Percentiles rank a stretch among this genome's conserved stretches.
Conservation (phyloP, 2,113 vertebrate species). For the Mesembrinibis cayennensis region DNA sequence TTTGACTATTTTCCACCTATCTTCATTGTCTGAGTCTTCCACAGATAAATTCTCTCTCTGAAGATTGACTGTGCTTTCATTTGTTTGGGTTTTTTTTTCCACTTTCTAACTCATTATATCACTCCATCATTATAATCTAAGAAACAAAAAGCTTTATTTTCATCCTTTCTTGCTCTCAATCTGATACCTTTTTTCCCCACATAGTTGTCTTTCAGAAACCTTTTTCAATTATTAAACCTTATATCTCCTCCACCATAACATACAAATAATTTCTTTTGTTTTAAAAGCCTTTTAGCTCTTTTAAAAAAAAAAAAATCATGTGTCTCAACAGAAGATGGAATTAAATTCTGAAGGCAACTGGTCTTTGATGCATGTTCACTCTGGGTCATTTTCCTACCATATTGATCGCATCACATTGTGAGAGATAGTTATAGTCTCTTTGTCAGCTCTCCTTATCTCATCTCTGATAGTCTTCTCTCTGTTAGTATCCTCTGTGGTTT, state of each 20-base stretch:
- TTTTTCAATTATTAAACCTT: neutral
- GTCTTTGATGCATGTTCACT: neutral
- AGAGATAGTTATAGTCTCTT: neutral
- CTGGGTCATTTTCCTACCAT: neutral
- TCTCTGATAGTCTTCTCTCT: neutral
- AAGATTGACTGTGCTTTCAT: neutral
- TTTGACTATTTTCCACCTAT: neutral
- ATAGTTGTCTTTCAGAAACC: neutral
- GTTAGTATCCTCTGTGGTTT: neutral
- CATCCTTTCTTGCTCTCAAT: neutral
- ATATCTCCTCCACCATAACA: neutral
- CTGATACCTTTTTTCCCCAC: neutral
- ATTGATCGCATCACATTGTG: neutral
- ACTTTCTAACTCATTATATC: neutral
- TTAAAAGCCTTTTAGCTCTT: rapidly evolving
- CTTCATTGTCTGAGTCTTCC: neutral
- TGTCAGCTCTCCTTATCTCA: neutral
- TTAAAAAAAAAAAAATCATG: too few relatives aligned
- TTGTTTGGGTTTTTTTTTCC: neutral
- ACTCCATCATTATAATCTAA: neutral
- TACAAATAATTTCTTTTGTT: neutral
- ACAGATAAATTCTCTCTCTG: neutral
- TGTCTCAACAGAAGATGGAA: neutral
- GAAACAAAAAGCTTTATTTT: neutral
- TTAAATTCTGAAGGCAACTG: neutral